Evolutionary conservation across 2,113 vertebrate species (phyloP).

Genomic region (Festucalex cinctus): DNA sequence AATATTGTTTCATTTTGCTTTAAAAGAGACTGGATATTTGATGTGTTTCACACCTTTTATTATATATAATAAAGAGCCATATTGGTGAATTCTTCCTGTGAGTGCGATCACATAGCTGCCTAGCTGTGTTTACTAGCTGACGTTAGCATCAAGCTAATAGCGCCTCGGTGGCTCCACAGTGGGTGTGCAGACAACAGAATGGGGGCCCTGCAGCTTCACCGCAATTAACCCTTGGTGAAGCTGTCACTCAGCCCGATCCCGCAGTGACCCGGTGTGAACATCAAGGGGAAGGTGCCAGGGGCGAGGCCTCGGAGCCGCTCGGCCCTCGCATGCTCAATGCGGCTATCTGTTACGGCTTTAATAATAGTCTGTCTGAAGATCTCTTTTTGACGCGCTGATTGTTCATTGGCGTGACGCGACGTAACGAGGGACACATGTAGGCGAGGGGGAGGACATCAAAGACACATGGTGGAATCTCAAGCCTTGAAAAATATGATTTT

Average conservation of each 20-base stretch:
- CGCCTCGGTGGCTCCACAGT: conserved; percentile 64
- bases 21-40: background rate
- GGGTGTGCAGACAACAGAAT: conserved; percentile 70
- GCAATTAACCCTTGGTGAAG: conserved; percentile 71
- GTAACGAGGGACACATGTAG: conserved; percentile 68
- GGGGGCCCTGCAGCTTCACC: conserved; percentile 61
- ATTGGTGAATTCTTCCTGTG: background rate
- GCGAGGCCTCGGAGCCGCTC: conserved; percentile 18
- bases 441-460: conserved; percentile 50
- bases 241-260: conserved; percentile 66
- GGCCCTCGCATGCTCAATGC: conserved; percentile 38
- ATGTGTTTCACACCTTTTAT: background rate
- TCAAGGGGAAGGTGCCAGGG: conserved; percentile 56
- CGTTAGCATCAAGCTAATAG: conserved; percentile 59
- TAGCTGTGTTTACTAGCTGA: conserved; percentile 18
- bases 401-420: conserved; percentile 60
- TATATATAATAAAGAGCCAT: background rate
- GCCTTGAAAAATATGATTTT: conserved; percentile 23
- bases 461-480: conserved; percentile 51
- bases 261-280: conserved; percentile 50
- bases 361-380: conserved; percentile 54
- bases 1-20: background rate
- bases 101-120: background rate
- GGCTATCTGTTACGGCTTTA: conserved; percentile 61
- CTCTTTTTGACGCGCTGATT: conserved; percentile 66